Conservation (phyloP, 2,888 invertebrate species). For the Metallyticus violacea region DNA sequence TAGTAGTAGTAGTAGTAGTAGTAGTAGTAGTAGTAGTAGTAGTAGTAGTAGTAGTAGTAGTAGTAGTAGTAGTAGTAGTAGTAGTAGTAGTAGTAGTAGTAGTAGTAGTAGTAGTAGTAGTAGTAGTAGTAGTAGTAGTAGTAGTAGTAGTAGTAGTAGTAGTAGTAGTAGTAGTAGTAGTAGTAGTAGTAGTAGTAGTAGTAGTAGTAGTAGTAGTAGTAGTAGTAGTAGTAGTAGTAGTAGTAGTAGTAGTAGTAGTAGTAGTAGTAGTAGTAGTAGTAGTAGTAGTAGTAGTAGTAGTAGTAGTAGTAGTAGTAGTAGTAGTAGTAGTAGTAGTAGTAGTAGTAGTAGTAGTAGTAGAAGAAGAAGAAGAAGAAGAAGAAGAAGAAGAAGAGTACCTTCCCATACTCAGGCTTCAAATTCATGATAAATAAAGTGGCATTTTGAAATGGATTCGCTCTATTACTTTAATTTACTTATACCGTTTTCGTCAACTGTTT, state of each 20-base stretch:
- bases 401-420: too few relatives aligned
- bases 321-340: constrained; percentile 11
- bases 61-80: constrained; percentile 9
- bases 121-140: constrained; percentile 11
- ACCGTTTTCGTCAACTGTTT: too few relatives aligned
- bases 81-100: constrained; percentile 11
- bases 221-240: constrained; percentile 9
- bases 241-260: constrained; percentile 9
- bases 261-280: constrained; percentile 9
- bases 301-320: constrained; percentile 11
- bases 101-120: constrained; percentile 9
- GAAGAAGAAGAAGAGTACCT: too few relatives aligned
- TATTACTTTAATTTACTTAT: too few relatives aligned
- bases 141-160: constrained; percentile 11
- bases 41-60: constrained; percentile 11
- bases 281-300: constrained; percentile 11
- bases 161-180: constrained; percentile 11
- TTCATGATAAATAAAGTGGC: too few relatives aligned
- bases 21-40: constrained; percentile 11
- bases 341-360: constrained; percentile 11
- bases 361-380: neutral
- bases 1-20: constrained; percentile 11
- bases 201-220: constrained; percentile 11
- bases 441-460: too few relatives aligned
- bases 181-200: constrained; percentile 11